Percentiles rank a stretch among this genome's conserved stretches.
Evolutionary conservation across 2,888 invertebrate species (phyloP).

Genomic region (Perithous albicinctus): DNA sequence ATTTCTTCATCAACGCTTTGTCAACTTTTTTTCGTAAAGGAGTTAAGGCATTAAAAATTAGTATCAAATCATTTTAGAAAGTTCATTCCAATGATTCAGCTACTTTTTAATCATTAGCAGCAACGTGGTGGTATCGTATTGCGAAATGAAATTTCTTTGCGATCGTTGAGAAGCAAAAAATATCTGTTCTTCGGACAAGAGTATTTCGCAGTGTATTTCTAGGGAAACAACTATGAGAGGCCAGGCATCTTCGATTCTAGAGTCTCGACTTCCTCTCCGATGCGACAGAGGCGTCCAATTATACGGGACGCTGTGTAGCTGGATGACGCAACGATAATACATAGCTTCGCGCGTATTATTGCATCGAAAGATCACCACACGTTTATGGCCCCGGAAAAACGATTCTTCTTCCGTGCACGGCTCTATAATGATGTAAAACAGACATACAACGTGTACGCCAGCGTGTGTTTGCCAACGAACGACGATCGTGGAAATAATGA

Average conservation of each 20-base stretch:
- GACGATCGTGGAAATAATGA: slow-evolving; percentile 33
- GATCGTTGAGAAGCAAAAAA: background rate
- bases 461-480: background rate
- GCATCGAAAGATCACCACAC: slow-evolving; percentile 8
- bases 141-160: background rate
- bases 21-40: background rate
- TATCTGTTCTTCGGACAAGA: background rate
- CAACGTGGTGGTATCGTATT: background rate
- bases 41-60: background rate
- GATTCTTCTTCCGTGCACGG: slow-evolving; percentile 28
- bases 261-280: slow-evolving; percentile 22
- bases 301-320: slow-evolving; percentile 28
- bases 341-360: slow-evolving; percentile 38
- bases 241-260: slow-evolving; percentile 24
- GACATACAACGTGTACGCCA: background rate
- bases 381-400: slow-evolving; percentile 44
- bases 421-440: slow-evolving; percentile 29
- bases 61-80: background rate
- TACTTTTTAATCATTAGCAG: background rate
- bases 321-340: slow-evolving; percentile 48
- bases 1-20: no score
- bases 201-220: slow-evolving; percentile 9
- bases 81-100: background rate
- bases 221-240: background rate
- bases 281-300: slow-evolving; percentile 34